Base-by-base conservation (phyloP, 2,797 vertebrate genomes). In the Apogon hyalosoma region DNA sequence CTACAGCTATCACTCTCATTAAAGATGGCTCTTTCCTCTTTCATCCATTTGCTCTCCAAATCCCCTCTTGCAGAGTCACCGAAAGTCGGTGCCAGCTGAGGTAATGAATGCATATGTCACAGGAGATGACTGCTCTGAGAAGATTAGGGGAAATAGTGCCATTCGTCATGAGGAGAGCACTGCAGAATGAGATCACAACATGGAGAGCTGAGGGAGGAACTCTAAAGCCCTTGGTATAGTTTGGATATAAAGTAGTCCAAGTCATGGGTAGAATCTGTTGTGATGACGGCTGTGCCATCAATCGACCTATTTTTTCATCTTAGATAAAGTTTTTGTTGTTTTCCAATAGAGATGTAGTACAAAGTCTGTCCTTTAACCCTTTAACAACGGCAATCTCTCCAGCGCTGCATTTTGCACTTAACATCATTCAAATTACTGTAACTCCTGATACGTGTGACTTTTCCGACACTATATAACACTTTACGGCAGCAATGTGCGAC, bases 51-150 rank as follows among this genome's bases (percentile, higher is more conserved):
- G 14, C 47, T 28, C 38, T 50, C 14, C 19, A 50, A 13, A 40
- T 53, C 51, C 21, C 19, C 0, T 51, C 55, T 38, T 54, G 13
- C 46, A 71, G 52, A 49, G 31, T 60, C 55, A 11, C 38, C 7
- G 36, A 45, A 63, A 69, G 21, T 31, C 39, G n/a, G 39, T 63
- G 33, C 75, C 63, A 58, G 64, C 42, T 54, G 40, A 33, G 47
- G 53, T 83, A 83, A 90, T 85, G 69, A 75, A 85, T 88, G 80
- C 74, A 79, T 73, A 83, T 75, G 72, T 87, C 73, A 82, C 69
- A 77, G 55, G 56, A 77, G 71, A 75, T 83, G 75, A 83, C 69
- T 69, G 63, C 73, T 73, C 53, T 55, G 74, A 67, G 66, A 65
- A 31, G 42, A 66, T 82, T 58, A 73, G 45, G 51, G 76, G 53